Evolutionary conservation across 2,113 vertebrate species (phyloP).

Genomic region (Tichodroma muraria): DNA sequence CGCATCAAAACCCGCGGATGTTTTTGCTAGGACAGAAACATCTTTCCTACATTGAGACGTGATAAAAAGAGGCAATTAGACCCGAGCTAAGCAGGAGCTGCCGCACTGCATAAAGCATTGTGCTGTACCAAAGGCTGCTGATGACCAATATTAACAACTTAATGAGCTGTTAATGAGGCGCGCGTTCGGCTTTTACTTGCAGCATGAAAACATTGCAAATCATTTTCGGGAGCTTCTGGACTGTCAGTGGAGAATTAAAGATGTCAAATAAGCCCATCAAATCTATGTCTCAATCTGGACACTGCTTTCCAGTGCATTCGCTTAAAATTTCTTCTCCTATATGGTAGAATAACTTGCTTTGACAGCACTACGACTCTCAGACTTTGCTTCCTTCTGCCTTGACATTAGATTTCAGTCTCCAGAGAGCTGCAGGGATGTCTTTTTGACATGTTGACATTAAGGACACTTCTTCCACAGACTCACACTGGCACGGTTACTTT

Average conservation of each 20-base stretch:
- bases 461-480: constrained; percentile 48
- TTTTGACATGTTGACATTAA: constrained; percentile 54
- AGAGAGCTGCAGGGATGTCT: constrained; percentile 43
- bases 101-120: constrained; percentile 6
- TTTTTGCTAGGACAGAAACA: not conserved
- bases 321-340: constrained; percentile 27
- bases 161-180: constrained; percentile 67
- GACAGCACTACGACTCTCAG: constrained; percentile 18
- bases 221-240: constrained; percentile 53
- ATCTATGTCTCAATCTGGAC: constrained; percentile 46
- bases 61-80: constrained; percentile 45
- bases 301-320: not conserved
- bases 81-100: constrained; percentile 27
- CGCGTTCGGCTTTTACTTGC: constrained; percentile 52
- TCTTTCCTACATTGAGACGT: not conserved
- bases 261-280: constrained; percentile 42
- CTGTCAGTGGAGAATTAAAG: constrained; percentile 41
- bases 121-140: constrained; percentile 50
- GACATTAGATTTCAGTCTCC: constrained; percentile 45
- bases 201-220: constrained; percentile 58
- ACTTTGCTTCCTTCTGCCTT: constrained; percentile 42
- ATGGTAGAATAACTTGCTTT: constrained; percentile 47
- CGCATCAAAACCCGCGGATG: not conserved
- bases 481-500: not conserved
- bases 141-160: constrained; percentile 69